Conservation (phyloP, 2,113 vertebrate genomes). For the Carlito syrichta region DNA sequence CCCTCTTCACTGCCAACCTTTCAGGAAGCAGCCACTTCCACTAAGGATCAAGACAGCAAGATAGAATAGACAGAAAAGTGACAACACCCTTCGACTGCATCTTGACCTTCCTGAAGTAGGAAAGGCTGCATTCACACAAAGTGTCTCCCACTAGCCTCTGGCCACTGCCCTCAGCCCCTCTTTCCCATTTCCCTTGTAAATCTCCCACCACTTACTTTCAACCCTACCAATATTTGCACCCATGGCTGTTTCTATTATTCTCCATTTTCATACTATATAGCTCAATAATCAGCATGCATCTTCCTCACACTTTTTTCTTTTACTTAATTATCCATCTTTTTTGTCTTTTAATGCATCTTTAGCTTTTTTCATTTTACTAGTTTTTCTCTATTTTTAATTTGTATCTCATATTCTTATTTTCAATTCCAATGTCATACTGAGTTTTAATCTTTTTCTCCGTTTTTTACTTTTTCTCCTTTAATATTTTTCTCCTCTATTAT, state of each 20-base stretch:
- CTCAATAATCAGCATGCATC: fast-evolving
- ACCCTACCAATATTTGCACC: not conserved
- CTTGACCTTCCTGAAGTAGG: not conserved
- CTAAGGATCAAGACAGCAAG: not conserved
- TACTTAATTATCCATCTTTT: not conserved
- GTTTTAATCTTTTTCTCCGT: not conserved
- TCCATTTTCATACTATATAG: not conserved
- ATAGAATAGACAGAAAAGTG: fast-evolving
- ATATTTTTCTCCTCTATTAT: not conserved
- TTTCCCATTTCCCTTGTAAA: too few relatives aligned
- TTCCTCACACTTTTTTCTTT: not conserved
- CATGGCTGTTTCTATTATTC: fast-evolving
- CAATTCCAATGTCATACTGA: not conserved
- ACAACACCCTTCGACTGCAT: not conserved
- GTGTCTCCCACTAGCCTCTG: not conserved
- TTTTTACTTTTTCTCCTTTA: not conserved
- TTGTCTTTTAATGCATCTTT: not conserved
- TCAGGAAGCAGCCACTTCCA: not conserved
- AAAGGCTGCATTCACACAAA: not conserved
- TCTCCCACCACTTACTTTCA: too few relatives aligned
- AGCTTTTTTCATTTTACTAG: not conserved
- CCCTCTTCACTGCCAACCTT: not conserved
- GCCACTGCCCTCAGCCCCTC: not conserved
- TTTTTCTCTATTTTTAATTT: not conserved
- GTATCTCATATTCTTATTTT: not conserved